phyloP scores from a whole-genome alignment of 2,113 vertebrate species.

The Carassius gibelio region DNA sequence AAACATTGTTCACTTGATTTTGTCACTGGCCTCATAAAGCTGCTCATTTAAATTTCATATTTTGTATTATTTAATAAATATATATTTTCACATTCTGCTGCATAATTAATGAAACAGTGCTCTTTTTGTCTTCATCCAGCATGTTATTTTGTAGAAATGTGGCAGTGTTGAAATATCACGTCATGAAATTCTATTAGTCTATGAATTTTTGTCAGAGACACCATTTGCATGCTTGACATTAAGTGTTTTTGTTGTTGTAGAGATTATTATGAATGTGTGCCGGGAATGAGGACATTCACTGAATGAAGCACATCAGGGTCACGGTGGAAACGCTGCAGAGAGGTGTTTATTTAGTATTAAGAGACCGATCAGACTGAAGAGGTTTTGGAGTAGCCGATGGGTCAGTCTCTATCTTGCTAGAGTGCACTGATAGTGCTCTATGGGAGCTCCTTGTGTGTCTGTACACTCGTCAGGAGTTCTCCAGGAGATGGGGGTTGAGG shows the following conservation, averaged over 20 bases:
- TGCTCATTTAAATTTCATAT: slow-evolving; percentile 26
- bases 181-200: slow-evolving; percentile 18
- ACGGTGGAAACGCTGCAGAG: slow-evolving; percentile 14
- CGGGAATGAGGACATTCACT: not conserved
- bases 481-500: slow-evolving; percentile 37
- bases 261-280: slow-evolving; percentile 38
- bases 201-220: slow-evolving; percentile 24
- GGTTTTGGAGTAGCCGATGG: slow-evolving; percentile 36
- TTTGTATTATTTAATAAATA: slow-evolving; percentile 23
- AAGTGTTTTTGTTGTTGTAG: slow-evolving; percentile 40
- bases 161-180: slow-evolving; percentile 3
- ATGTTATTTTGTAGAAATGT: slow-evolving; percentile 20
- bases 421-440: slow-evolving; percentile 34
- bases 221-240: slow-evolving; percentile 27
- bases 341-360: slow-evolving; percentile 45
- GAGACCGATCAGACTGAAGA: slow-evolving; percentile 40
- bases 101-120: slow-evolving; percentile 26
- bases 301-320: slow-evolving; percentile 7
- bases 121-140: slow-evolving; percentile 27
- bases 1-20: slow-evolving; percentile 27
- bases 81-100: slow-evolving; percentile 22
- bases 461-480: slow-evolving; percentile 18
- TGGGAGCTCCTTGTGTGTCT: slow-evolving; percentile 29
- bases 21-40: slow-evolving; percentile 29
- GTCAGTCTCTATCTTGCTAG: slow-evolving; percentile 32